Percentiles rank a stretch among this genome's conserved stretches.
Evolutionary conservation across 2,113 vertebrate genomes (phyloP).

Genomic region (Ailuropoda melanoleuca): DNA sequence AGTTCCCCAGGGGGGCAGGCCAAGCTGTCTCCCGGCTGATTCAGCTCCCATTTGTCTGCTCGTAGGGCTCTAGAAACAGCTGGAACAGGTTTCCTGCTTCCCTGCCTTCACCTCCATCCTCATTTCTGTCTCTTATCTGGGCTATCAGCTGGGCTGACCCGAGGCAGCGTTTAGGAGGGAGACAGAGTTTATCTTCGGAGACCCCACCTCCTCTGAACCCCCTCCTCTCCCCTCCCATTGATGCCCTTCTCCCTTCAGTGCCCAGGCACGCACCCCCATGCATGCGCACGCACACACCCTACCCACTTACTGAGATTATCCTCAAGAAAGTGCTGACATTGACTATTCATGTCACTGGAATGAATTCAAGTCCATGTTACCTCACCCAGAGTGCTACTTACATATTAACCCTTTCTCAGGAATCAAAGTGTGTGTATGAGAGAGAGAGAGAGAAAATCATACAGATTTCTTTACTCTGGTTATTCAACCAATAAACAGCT

Average conservation of each 20-base stretch:
- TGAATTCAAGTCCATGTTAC: not conserved
- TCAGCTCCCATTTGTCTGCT: not conserved
- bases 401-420: not conserved
- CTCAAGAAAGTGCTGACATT: not conserved
- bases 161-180: not conserved
- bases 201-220: not conserved
- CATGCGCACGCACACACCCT: rapidly evolving
- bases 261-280: no score
- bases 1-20: not conserved
- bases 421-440: not conserved
- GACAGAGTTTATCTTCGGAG: not conserved
- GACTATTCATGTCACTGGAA: not conserved
- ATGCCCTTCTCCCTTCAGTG: not conserved
- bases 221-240: not conserved
- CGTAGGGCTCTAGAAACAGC: not conserved
- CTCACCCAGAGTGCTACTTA: not conserved
- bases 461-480: not conserved
- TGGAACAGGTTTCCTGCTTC: not conserved
- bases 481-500: not conserved
- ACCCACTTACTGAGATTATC: not conserved
- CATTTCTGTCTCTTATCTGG: not conserved
- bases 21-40: not conserved
- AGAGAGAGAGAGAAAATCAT: not conserved
- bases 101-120: not conserved
- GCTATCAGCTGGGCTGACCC: not conserved